Percentiles rank a stretch among this genome's conserved stretches.
These are phyloP conservation scores for Labroides dimidiatus DNA, from an alignment of 2,797 vertebrate species.

Conservation along the genomic window DNA sequence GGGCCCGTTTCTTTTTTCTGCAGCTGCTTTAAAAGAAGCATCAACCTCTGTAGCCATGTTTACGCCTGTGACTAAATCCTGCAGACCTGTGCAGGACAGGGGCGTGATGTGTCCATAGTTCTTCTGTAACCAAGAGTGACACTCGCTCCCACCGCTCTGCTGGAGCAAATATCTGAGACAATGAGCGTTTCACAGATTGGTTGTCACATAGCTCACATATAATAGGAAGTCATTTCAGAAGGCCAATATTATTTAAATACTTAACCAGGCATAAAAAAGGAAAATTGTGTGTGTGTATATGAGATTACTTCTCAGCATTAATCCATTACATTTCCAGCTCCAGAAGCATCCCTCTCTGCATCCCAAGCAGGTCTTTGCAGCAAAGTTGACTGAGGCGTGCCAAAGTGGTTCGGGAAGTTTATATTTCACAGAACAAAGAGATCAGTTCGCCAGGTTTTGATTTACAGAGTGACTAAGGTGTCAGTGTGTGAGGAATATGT, in stretches of 20 bases:
- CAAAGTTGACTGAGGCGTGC: constrained; percentile 39
- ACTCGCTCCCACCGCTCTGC: constrained; percentile 31
- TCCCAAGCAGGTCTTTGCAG: constrained; percentile 33
- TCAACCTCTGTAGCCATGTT: constrained; percentile 22
- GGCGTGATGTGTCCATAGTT: constrained; percentile 27
- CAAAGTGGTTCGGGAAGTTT: constrained; percentile 13
- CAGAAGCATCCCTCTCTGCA: background rate
- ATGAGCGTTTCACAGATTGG: constrained; percentile 25
- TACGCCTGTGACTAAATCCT: constrained; percentile 58
- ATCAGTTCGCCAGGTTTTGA: constrained; percentile 36
- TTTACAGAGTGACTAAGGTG: constrained; percentile 35
- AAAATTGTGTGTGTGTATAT: constrained; percentile 24
- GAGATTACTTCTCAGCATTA: constrained; percentile 20
- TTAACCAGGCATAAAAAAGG: constrained; percentile 42
- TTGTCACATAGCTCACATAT: constrained; percentile 33
- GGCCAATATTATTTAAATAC: constrained; percentile 29
- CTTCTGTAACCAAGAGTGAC: constrained; percentile 56
- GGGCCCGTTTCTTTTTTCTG: constrained; percentile 13
- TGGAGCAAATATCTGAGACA: constrained; percentile 31
- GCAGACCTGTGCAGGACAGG: constrained; percentile 43
- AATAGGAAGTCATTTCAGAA: constrained; percentile 42
- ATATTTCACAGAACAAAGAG: constrained; percentile 25
- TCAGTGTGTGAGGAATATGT: constrained; percentile 38
- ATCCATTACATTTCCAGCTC: constrained; percentile 30
- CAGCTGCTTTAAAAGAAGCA: constrained; percentile 28